phyloP scores from a whole-genome alignment of 2,113 vertebrate species.

The Fregetta grallaria region DNA sequence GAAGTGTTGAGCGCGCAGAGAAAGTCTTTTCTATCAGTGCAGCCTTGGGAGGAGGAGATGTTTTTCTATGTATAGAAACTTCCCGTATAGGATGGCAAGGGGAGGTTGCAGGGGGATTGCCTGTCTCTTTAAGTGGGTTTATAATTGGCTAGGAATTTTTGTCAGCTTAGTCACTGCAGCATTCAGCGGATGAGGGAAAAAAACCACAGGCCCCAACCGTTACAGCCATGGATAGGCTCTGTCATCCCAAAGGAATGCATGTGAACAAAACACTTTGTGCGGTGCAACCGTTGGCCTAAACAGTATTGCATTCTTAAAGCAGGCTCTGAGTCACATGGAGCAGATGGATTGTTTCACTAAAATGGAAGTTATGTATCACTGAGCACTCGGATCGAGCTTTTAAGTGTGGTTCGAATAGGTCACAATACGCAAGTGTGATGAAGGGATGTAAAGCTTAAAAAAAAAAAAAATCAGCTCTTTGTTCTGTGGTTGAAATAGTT shows the following conservation, averaged over 20 bases:
- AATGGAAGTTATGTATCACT: constrained; percentile 71
- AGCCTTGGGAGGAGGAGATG: constrained; percentile 43
- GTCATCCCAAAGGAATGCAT: constrained; percentile 81
- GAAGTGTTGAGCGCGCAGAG: constrained; percentile 1
- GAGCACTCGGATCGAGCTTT: background rate
- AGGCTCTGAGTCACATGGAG: constrained; percentile 72
- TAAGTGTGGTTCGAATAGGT: constrained; percentile 2
- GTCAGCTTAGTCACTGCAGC: constrained; percentile 76
- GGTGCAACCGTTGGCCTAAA: constrained; percentile 72
- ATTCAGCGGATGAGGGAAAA: constrained; percentile 70
- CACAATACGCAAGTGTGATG: background rate
- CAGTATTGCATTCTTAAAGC: constrained; percentile 73
- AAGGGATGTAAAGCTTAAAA: background rate
- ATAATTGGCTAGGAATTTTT: constrained; percentile 77
- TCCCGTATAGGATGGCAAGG: constrained; percentile 59
- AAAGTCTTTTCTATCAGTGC: constrained; percentile 9
- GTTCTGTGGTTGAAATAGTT: background rate
- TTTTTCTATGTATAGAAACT: constrained; percentile 65
- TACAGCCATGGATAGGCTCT: constrained; percentile 71
- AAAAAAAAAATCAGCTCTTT: background rate
- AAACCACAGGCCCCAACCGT: constrained; percentile 76
- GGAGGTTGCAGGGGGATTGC: constrained; percentile 48
- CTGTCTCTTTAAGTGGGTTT: constrained; percentile 76
- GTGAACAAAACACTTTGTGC: constrained; percentile 78
- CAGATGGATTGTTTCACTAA: constrained; percentile 75